Base-by-base conservation (phyloP, 2,888 invertebrate species). In the Lepetodrilus schrolli region DNA sequence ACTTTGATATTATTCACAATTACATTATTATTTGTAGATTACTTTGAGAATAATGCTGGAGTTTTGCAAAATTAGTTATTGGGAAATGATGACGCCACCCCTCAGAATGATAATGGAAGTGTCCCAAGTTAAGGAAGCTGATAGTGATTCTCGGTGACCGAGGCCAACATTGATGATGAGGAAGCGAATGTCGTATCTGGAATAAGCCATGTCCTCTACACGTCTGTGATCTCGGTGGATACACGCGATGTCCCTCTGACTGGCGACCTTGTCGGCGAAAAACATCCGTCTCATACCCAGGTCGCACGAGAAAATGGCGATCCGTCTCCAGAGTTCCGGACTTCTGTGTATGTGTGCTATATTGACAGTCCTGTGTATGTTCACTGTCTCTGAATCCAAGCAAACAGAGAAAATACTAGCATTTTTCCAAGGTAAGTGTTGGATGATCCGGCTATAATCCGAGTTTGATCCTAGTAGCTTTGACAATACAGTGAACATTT, bases 381-480 rank as follows among this genome's bases (percentile, higher is more conserved):
- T 38, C 26, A 58, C 51, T 50, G 17, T 21, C 17, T 69, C 68
- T n/a, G 23, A 37, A 34, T 26, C 66, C 10, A 48, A 50, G 30
- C 73, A 68, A 20, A 38, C 68, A 23, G 73, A 74, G 23, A 80
- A 77, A 36, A 79, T 82, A 21, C 70, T 78, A 23, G 80, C 82
- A 10, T 82, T 82, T 75, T 82, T 82, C 73, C 80, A 82, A 76
- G 82, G 82, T 80, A 77, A 78, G 74, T n/a, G n/a, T n/a, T n/a
- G n/a, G n/a, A n/a, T n/a, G n/a, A n/a, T n/a, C n/a, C n/a, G n/a
- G n/a, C n/a, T n/a, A n/a, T n/a, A n/a, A n/a, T n/a, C n/a, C n/a
- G n/a, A n/a, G n/a, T n/a, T n/a, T n/a, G n/a, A n/a, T n/a, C n/a
- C n/a, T n/a, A n/a, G n/a, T n/a, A n/a, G n/a, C n/a, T n/a, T n/a